Base-by-base conservation (phyloP, 2,797 vertebrate genomes). In the Sphaeramia orbicularis region DNA sequence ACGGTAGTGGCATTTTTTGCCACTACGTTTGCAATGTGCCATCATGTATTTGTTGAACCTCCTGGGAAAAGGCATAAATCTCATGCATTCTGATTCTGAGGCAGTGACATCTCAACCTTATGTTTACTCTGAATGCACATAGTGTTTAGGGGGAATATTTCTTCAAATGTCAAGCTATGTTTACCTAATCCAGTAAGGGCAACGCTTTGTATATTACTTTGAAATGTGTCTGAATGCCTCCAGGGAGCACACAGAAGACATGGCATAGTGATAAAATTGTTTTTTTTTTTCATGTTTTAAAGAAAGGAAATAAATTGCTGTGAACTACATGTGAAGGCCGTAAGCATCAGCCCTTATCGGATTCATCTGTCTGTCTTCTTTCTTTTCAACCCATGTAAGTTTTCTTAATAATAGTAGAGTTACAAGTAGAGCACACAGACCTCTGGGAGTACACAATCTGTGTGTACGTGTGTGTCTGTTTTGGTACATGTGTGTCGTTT, bases 401-500 rank as follows among this genome's bases (percentile, higher is more conserved):
- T 49, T 19, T 32, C 18, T 65, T 58, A 68, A 13, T 57, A 59
- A 53, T 24, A 42, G 41, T 35, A 21, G 19, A 65, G 30, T n/a
- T 63, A 24, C 42, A 41, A 51, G 58, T 49, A 55, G 45, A 63
- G 51, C 15, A 53, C 51, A 50, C 16, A 19, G 51, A 55, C 78
- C 51, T 50, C n/a, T 7, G 65, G 60, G 62, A 76, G 38, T 8
- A n/a, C 14, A 12, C 14, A 6, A 27, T 54, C 52, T 12, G 51
- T 18, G 52, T 15, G 45, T 55, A 42, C 41, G 21, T 11, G 19
- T 6, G 16, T 45, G 15, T 63, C n/a, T 71, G 36, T 58, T 32
- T 66, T 49, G 16, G 16, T 58, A 55, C 45, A 59, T 67, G 42
- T 10, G 38, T 70, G 66, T 74, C 42, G 59, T 59, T 86, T 81